Conservation (phyloP, 2,888 invertebrate species). For the Ecliptopera silaceata region DNA sequence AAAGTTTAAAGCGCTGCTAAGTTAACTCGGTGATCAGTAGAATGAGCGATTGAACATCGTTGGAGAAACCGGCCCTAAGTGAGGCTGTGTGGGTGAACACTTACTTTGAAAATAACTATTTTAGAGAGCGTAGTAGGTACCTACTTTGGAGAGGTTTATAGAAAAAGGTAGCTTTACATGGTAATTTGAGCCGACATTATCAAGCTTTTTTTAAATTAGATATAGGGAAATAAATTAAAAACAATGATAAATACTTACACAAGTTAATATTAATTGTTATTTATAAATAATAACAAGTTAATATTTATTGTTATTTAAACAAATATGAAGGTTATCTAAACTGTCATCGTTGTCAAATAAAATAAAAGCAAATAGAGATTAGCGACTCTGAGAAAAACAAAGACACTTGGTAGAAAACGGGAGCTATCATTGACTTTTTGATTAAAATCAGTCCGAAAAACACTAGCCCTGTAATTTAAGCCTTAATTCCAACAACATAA, state of each 20-base stretch:
- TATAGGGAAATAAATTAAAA: no score
- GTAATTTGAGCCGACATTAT: no score
- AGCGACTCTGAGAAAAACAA: slow-evolving; percentile 65
- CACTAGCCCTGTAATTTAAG: slow-evolving; percentile 20
- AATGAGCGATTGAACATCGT: no score
- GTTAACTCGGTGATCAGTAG: no score
- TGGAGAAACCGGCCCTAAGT: no score
- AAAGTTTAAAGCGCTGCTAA: no score
- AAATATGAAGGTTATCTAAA: slow-evolving; percentile 7
- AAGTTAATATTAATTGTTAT: no score
- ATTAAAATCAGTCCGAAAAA: slow-evolving; percentile 15
- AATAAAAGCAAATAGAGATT: slow-evolving; percentile 55
- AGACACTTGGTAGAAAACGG: slow-evolving; percentile 60
- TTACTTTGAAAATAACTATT: slow-evolving; percentile 27
- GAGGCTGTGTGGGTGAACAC: slow-evolving; percentile 39
- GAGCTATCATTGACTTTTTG: slow-evolving; percentile 55
- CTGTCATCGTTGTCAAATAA: slow-evolving; percentile 32
- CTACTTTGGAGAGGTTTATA: slow-evolving; percentile 1
- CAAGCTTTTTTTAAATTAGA: no score
- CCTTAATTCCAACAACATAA: slow-evolving; percentile 27
- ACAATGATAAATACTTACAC: no score
- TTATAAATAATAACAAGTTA: no score
- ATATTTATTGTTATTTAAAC: no score
- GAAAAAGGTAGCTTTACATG: background rate
- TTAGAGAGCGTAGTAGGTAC: no score